Evolutionary conservation across 2,797 vertebrate genomes (phyloP).

Genomic region (Sus cebifrons): DNA sequence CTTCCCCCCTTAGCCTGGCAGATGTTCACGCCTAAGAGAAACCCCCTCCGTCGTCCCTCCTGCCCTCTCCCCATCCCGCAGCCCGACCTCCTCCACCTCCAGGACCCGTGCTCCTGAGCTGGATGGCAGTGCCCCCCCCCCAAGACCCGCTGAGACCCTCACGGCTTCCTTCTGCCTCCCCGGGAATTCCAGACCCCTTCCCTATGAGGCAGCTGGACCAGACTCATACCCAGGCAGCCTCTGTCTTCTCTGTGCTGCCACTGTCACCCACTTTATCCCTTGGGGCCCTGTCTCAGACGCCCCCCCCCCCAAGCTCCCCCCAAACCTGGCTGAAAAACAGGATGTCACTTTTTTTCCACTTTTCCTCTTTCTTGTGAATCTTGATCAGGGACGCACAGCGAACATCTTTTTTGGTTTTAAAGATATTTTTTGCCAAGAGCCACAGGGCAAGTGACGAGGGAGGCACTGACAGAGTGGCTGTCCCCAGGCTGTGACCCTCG

Average conservation of each 20-base stretch:
- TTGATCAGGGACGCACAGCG: neutral
- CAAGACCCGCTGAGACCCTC: neutral
- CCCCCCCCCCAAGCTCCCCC: neutral
- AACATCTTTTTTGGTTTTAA: neutral
- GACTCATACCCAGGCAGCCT: neutral
- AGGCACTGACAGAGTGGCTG: neutral
- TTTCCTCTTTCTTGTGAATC: neutral
- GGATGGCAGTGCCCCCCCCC: neutral
- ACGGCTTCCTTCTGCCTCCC: neutral
- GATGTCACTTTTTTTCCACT: neutral
- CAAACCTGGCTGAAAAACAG: neutral
- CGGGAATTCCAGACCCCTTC: neutral
- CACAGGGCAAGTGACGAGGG: neutral
- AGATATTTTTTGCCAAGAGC: neutral
- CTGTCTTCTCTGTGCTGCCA: neutral
- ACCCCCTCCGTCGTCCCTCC: neutral
- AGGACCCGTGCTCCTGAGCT: neutral
- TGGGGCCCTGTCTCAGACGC: too few relatives aligned
- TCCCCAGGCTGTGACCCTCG: too few relatives aligned
- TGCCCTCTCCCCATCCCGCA: neutral
- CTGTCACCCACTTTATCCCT: neutral
- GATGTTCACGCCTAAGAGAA: accelerated
- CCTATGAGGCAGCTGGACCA: too few relatives aligned
- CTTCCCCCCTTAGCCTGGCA: neutral
- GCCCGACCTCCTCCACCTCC: neutral